These are phyloP conservation scores for Tethya wilhelma DNA, from an alignment of 37 sponge, comb jelly and placozoan genomes.

Conservation along the genomic window DNA sequence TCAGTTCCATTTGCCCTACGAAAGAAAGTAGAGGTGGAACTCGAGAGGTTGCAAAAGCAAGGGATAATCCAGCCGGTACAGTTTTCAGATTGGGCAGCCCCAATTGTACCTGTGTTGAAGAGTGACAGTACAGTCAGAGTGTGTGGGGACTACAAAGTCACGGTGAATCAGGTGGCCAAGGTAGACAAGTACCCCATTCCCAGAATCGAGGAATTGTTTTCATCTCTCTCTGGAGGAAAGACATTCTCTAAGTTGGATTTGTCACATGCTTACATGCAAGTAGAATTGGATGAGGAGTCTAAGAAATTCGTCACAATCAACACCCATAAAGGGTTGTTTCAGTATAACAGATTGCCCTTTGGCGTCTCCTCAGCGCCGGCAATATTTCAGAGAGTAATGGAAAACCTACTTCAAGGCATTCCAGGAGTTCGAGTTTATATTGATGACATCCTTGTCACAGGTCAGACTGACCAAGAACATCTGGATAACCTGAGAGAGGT, in stretches of 20 bases:
- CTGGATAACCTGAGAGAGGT: too few species aligned
- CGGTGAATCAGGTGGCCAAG: conserved; percentile 37
- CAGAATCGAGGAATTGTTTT: conserved; percentile 43
- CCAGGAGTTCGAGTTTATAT: too few species aligned
- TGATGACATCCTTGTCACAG: too few species aligned
- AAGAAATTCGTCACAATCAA: too few species aligned
- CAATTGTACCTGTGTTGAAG: conserved; percentile 66
- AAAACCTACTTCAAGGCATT: too few species aligned
- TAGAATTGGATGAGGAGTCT: too few species aligned
- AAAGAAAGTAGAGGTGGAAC: conserved; percentile 34
- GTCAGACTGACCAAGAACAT: too few species aligned
- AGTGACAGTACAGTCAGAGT: conserved; percentile 22
- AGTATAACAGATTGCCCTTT: too few species aligned
- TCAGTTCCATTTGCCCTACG: conserved; percentile 47
- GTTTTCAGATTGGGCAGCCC: conserved; percentile 68
- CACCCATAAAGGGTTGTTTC: too few species aligned
- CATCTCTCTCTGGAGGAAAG: conserved; percentile 23
- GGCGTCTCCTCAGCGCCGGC: too few species aligned
- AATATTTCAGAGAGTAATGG: too few species aligned
- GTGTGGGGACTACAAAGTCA: conserved; percentile 51
- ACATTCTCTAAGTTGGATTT: conserved; percentile 45
- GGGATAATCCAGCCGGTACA: conserved; percentile 47
- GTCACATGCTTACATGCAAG: too few species aligned
- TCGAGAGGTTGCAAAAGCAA: conserved; percentile 8
- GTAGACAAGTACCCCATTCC: conserved; percentile 52